A percentile compares a stretch with the other conserved stretches of the same genome.
Evolutionary conservation across 2,888 invertebrate genomes (phyloP).

Genomic region (Zootermopsis nevadensis): DNA sequence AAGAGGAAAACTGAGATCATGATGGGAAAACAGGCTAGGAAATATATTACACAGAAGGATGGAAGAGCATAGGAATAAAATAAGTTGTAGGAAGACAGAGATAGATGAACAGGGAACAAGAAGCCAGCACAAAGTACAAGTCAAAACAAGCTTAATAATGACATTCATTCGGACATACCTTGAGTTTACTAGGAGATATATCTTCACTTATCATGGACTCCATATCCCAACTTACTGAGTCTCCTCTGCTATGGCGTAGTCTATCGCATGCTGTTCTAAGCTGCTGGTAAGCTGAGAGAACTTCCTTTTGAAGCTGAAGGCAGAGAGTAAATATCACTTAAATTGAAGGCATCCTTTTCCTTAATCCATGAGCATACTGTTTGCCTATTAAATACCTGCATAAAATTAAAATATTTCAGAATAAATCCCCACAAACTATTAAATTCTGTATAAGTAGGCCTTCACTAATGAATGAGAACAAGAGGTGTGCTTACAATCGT

Average conservation of each 20-base stretch:
- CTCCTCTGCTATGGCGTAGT: slow-evolving; percentile 56
- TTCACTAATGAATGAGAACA: no score
- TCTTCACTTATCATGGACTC: slow-evolving; percentile 48
- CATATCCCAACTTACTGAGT: slow-evolving; percentile 47
- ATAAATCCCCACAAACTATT: no score
- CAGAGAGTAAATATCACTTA: slow-evolving; percentile 19
- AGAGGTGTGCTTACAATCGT: no score
- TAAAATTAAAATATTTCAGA: neutral
- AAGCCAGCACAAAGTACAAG: no score
- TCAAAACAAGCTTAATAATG: no score
- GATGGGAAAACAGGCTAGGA: no score
- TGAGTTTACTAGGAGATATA: slow-evolving; percentile 42
- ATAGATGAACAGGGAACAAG: no score
- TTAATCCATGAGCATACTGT: neutral
- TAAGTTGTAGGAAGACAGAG: no score
- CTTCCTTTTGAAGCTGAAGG: slow-evolving; percentile 63
- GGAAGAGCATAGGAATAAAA: no score
- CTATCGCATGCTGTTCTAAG: slow-evolving; percentile 62
- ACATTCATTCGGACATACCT: slow-evolving; percentile 16
- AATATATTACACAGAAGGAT: no score
- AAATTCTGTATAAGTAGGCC: no score
- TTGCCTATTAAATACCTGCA: neutral
- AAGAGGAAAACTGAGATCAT: no score
- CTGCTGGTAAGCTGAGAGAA: slow-evolving; percentile 63
- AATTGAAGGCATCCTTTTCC: neutral